Evolutionary conservation across 2,888 invertebrate genomes (phyloP), one percentile per base, ranked within the genome.

Genomic region (Malacosoma neustria): DNA sequence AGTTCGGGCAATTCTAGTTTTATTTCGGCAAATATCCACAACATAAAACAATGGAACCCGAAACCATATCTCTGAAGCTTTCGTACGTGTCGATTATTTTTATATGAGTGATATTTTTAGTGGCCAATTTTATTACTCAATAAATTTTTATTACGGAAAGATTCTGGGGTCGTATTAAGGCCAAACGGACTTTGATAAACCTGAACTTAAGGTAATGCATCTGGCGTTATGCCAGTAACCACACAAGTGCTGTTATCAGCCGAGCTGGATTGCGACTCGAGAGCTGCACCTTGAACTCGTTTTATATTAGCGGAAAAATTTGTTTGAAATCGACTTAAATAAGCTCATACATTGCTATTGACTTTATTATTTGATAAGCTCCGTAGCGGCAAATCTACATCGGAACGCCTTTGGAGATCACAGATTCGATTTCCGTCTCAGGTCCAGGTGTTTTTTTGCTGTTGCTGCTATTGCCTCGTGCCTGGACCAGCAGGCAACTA

Each of bases 141-240:
- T 75, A 72, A 75, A 72, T 41, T 70, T 77, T 73, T 74, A 75
- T 66, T 70, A 54, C 51, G 66, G 62, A 62, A 72, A 71, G 59
- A 72, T 70, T 70, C 59, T 57, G 51, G 50, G 51, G 54, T 56
- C 58, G 62, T 69, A 72, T 72, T 72, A 71, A 68, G 74, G 72
- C 58, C 70, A 59, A 57, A 58, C 70, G 72, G 72, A 74, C 65
- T 62, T 57, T 66, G 72, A 72, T 72, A 76, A 79, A 74, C 77
- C 58, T 64, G 65, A 72, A 72, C 62, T 68, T 62, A 59, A 59
- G 55, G 45, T 61, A 57, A 64, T 48, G 56, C 51, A 51, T 49
- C 55, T 77, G 79, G 80, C 72, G 48, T 36, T 14, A 40, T 42
- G 75, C 81, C 81, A 79, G 52, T 40, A 43, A 38, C 41, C 39